phyloP scores from a whole-genome alignment of 2,888 invertebrate species.

The Julus scanicus region DNA sequence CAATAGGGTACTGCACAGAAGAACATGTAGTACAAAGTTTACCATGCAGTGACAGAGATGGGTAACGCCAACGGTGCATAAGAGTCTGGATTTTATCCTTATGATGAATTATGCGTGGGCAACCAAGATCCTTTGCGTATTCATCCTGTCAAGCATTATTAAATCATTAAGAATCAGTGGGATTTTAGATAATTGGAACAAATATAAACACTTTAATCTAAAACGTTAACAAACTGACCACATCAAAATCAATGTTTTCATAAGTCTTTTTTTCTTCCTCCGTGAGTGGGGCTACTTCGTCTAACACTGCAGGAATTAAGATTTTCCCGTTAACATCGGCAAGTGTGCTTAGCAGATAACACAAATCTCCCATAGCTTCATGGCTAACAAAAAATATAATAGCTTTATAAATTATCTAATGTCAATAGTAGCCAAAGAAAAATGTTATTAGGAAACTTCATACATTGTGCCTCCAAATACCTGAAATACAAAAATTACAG shows the following conservation, averaged over 20 bases:
- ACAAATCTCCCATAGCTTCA: slow-evolving; percentile 91
- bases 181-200: background rate
- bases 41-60: slow-evolving; percentile 91
- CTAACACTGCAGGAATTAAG: slow-evolving; percentile 81
- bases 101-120: slow-evolving; percentile 76
- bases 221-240: slow-evolving; percentile 64
- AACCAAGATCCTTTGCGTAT: slow-evolving; percentile 80
- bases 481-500: background rate
- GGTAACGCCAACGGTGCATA: slow-evolving; percentile 96
- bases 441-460: slow-evolving; percentile 63
- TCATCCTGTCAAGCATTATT: slow-evolving; percentile 67
- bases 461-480: slow-evolving; percentile 92
- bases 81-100: slow-evolving; percentile 84
- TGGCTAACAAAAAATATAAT: slow-evolving; percentile 69
- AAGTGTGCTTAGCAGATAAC: slow-evolving; percentile 84
- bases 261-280: slow-evolving; percentile 79
- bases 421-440: background rate
- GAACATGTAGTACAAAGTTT: slow-evolving; percentile 17
- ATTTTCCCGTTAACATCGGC: slow-evolving; percentile 90
- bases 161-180: slow-evolving; percentile 4
- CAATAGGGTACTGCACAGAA: too few relatives aligned
- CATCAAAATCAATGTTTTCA: slow-evolving; percentile 85
- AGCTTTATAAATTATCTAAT: background rate
- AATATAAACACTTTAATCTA: background rate
- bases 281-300: slow-evolving; percentile 81